Evolutionary conservation across 2,113 vertebrate genomes (phyloP).

Genomic region (Thermophis baileyi): DNA sequence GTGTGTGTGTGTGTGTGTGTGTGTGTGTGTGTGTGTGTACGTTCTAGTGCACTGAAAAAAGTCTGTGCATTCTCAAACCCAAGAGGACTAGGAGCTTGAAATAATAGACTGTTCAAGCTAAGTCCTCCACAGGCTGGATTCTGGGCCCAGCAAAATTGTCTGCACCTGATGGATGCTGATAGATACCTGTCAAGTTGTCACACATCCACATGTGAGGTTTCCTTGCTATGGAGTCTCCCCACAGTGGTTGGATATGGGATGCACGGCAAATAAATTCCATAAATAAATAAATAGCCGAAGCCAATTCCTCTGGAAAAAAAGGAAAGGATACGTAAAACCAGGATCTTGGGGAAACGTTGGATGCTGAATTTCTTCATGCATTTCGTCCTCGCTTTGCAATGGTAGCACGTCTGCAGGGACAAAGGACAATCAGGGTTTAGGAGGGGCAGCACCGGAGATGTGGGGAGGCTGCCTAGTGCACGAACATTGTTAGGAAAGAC

Average conservation of each 20-base stretch:
- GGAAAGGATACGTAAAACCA: conserved; percentile 93
- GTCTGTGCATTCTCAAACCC: no score
- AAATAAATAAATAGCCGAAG: neutral
- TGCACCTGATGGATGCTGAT: no score
- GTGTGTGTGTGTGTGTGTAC: no score
- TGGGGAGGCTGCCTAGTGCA: no score
- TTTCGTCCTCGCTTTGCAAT: conserved; percentile 87
- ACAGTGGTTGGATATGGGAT: neutral
- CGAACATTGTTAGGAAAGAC: neutral
- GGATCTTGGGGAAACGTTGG: conserved; percentile 94
- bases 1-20: neutral
- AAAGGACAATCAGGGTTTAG: neutral
- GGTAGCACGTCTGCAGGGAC: conserved; percentile 81
- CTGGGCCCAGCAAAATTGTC: neutral
- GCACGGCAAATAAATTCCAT: neutral
- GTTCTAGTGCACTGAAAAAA: no score
- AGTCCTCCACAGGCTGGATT: neutral
- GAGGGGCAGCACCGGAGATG: neutral
- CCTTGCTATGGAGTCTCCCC: neutral
- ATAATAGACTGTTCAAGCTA: neutral
- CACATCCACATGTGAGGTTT: neutral
- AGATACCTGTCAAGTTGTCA: neutral
- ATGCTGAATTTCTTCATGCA: conserved; percentile 95
- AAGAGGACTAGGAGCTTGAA: neutral
- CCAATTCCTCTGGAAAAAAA: neutral